These are phyloP conservation scores for Apus apus DNA, from an alignment of 2,113 vertebrate species.

Conservation along the genomic window DNA sequence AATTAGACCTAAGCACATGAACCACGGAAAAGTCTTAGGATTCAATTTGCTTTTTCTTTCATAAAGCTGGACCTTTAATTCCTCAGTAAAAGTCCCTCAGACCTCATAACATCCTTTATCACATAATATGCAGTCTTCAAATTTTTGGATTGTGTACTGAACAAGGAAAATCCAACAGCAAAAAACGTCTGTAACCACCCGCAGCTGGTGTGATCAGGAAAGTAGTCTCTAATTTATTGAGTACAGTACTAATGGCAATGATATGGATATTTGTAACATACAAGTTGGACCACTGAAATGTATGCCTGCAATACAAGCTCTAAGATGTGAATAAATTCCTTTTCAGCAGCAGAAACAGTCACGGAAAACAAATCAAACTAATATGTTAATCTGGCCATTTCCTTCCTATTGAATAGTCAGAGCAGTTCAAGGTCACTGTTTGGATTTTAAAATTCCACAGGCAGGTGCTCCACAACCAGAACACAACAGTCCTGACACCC, in stretches of 20 bases:
- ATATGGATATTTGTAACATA: neutral
- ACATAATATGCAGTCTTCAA: neutral
- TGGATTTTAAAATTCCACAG: neutral
- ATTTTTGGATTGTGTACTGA: neutral
- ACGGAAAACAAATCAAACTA: neutral
- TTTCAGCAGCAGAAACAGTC: neutral
- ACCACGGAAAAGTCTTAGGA: neutral
- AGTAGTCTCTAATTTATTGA: neutral
- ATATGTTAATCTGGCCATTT: neutral
- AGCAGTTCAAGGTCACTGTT: neutral
- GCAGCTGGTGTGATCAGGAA: neutral
- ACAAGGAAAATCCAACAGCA: neutral
- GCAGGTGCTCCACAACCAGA: neutral
- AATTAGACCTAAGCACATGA: neutral
- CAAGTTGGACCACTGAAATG: neutral
- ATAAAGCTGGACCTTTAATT: neutral
- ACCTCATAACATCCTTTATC: neutral
- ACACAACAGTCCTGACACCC: neutral
- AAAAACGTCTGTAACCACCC: neutral
- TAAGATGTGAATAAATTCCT: neutral
- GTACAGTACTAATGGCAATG: neutral
- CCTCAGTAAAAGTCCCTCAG: neutral
- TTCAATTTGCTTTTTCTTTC: neutral
- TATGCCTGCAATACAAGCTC: neutral
- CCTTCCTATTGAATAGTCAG: neutral